Evolutionary conservation across 2,113 vertebrate genomes (phyloP), one percentile per base, ranked within the genome.

Genomic region (Axis porcinus): DNA sequence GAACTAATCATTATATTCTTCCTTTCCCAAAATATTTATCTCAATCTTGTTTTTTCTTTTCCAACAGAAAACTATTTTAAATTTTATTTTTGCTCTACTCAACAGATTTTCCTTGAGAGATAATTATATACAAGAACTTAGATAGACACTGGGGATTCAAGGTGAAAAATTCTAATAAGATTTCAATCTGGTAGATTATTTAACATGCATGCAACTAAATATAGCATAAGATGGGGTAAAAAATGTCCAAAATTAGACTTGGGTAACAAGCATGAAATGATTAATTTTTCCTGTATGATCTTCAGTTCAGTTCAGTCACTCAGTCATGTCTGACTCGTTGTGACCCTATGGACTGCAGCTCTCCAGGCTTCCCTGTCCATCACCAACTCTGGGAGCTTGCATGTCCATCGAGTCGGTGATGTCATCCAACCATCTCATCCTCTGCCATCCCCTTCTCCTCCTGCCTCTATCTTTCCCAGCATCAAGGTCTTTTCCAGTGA

Each of bases 151-250:
- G 9, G 30, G 16, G 36, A 94, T 62, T 81, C 84, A 82, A 89
- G 40, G 58, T 96, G 76, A 94, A 91, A 91, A 89, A 74, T 89
- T 19, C 8, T 92, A 94, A 33, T 45, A 70, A 81, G 28, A 86
- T 54, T 58, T 82, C 76, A 95, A 2, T 93, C 45, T 91, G 10
- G 4, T 74, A 74, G 7, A 2, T 25, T 55, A 62, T 14, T 50
- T 10, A 58, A 14, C 27, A 64, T 57, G 15, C 15, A 21, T 91
- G 45, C 7, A 45, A 89, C 17, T 50, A 85, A 40, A 81, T 67
- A 85, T 9, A 70, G 16, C 57, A 84, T 7, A 28, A 12, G 3
- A 30, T 2, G 87, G 1, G 45, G 7, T 27, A 91, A 89, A 95
- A 57, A 12, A 91, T 10, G 21, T 23, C 14, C 21, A 50, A 93